A percentile compares a stretch with the other conserved stretches of the same genome.
Evolutionary conservation across 1,140 invertebrate species (phyloP).

Genomic region (Cepaea nemoralis): DNA sequence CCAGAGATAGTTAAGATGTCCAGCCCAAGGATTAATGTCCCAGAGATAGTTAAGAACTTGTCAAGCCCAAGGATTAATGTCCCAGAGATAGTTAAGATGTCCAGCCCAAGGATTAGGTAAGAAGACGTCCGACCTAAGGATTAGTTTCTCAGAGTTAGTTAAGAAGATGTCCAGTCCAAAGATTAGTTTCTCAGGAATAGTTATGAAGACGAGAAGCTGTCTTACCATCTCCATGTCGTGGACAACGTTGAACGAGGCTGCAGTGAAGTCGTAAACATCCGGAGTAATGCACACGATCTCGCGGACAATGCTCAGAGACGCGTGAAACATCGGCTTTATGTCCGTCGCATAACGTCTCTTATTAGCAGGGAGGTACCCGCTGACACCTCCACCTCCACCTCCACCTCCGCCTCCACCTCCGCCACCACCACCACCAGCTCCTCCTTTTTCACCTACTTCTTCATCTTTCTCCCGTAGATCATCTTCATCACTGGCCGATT

Average conservation of each 20-base stretch:
- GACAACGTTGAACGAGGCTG: slow-evolving; percentile 25
- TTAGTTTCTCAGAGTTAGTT: too few species aligned
- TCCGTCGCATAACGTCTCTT: neutral
- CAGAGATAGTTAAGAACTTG: too few species aligned
- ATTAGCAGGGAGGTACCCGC: neutral
- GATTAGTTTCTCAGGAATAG: too few species aligned
- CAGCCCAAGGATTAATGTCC: too few species aligned
- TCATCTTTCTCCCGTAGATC: neutral
- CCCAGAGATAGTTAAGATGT: too few species aligned
- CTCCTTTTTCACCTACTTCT: neutral
- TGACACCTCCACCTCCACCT: neutral
- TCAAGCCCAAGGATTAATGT: too few species aligned
- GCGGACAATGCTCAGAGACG: neutral
- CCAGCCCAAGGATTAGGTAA: too few species aligned
- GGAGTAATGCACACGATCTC: neutral
- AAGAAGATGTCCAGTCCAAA: too few species aligned
- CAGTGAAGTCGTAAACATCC: slow-evolving; percentile 33
- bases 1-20: too few species aligned
- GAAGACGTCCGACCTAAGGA: too few species aligned
- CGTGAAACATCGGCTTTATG: slow-evolving; percentile 32
- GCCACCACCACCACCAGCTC: neutral
- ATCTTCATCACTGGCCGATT: neutral
- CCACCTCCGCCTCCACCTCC: neutral
- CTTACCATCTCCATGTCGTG: slow-evolving; percentile 36
- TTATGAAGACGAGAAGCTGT: neutral